These are phyloP conservation scores for Notodonta ziczac DNA, from an alignment of 2,888 invertebrate genomes.

Conservation along the genomic window DNA sequence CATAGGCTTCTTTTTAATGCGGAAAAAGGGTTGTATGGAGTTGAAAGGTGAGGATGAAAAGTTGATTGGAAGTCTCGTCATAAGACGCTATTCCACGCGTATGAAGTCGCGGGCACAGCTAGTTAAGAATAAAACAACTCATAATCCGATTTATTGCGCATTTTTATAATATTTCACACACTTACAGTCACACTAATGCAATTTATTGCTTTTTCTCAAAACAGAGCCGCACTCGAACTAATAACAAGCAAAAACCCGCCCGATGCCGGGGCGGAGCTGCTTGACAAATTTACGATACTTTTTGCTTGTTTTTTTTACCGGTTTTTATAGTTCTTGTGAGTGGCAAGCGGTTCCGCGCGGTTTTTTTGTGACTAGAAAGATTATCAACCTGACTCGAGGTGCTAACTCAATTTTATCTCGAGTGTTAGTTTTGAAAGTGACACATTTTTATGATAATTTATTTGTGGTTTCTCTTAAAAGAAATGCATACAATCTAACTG, in stretches of 20 bases:
- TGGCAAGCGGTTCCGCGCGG: constrained; percentile 48
- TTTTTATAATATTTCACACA: neutral
- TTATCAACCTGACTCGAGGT: constrained; percentile 58
- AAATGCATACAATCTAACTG: no score
- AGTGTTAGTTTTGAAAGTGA: constrained; percentile 26
- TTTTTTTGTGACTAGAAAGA: constrained; percentile 46
- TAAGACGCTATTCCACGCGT: no score
- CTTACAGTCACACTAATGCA: neutral
- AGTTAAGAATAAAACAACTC: no score
- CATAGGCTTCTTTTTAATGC: no score
- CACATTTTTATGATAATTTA: constrained; percentile 10
- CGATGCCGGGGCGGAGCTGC: constrained; percentile 43
- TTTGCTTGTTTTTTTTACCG: constrained; percentile 46
- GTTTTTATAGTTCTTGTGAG: constrained; percentile 46
- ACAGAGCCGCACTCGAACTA: constrained; percentile 13
- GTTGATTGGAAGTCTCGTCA: no score
- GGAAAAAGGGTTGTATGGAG: no score
- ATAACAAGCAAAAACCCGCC: constrained; percentile 43
- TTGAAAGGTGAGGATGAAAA: no score
- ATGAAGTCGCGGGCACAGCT: no score
- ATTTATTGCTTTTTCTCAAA: constrained; percentile 15
- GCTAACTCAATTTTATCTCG: constrained; percentile 58
- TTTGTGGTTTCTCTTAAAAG: no score
- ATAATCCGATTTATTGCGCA: neutral
- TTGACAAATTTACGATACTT: constrained; percentile 71